These are phyloP conservation scores for Carapus acus DNA, from an alignment of 2,797 vertebrate genomes.

Conservation along the genomic window DNA sequence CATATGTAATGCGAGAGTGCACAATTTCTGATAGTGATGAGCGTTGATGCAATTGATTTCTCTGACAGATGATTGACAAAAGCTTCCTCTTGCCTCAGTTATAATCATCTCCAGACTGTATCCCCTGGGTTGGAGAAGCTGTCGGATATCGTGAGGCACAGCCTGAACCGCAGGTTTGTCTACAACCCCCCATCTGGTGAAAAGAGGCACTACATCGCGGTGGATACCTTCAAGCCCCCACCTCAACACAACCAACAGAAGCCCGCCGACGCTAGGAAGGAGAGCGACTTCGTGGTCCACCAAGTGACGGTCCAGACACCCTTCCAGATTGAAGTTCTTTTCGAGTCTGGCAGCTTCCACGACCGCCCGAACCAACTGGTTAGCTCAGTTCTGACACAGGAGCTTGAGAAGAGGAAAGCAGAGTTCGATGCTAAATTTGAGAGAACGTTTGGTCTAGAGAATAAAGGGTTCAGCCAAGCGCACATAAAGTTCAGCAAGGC, in stretches of 20 bases:
- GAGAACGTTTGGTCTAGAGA: constrained; percentile 73
- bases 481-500: constrained; percentile 80
- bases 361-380: constrained; percentile 70
- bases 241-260: constrained; percentile 67
- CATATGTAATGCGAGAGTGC: no score
- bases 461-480: constrained; percentile 66
- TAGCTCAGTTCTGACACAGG: constrained; percentile 68
- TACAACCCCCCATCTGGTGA: constrained; percentile 73
- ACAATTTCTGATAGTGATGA: no score
- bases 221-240: constrained; percentile 70
- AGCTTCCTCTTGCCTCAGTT: no score
- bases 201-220: constrained; percentile 79
- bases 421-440: constrained; percentile 81
- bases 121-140: constrained; percentile 83
- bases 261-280: constrained; percentile 49
- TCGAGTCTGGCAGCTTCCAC: constrained; percentile 83
- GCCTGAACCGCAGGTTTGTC: constrained; percentile 77
- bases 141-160: constrained; percentile 82
- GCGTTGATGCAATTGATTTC: no score
- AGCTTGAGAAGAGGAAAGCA: constrained; percentile 66
- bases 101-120: constrained; percentile 79
- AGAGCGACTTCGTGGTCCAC: constrained; percentile 80
- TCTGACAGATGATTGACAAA: no score
- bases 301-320: constrained; percentile 86
- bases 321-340: constrained; percentile 80